These are phyloP conservation scores for Chondrilla cf. caribensis DNA, from an alignment of 37 sponge, comb jelly and placozoan genomes.

Conservation along the genomic window DNA sequence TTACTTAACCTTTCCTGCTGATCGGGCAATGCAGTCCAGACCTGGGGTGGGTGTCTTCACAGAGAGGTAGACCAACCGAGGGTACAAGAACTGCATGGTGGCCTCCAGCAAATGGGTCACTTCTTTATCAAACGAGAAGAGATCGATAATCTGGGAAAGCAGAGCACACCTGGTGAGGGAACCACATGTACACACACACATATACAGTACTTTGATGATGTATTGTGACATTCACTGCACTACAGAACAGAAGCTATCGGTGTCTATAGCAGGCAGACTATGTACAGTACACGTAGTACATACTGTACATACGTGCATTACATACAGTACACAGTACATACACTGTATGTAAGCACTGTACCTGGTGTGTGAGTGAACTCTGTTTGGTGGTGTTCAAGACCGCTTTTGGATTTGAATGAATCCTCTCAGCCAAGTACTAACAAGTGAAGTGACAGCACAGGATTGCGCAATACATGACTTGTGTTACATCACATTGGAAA, in stretches of 20 bases:
- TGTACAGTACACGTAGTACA: too few relatives aligned
- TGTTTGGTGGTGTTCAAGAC: background rate
- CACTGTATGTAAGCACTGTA: background rate
- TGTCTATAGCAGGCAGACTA: too few relatives aligned
- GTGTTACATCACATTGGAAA: background rate
- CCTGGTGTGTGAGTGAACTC: background rate
- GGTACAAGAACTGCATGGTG: background rate
- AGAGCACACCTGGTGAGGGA: background rate
- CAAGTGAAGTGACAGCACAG: background rate
- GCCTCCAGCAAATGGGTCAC: background rate
- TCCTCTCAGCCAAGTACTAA: slow-evolving; percentile 2
- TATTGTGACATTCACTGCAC: too few relatives aligned
- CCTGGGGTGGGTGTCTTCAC: background rate
- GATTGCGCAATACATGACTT: background rate
- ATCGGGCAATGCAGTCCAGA: background rate
- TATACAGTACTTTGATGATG: background rate
- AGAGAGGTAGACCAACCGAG: background rate
- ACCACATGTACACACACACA: background rate
- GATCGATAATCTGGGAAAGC: background rate
- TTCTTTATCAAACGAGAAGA: background rate
- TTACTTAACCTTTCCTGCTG: slow-evolving; percentile 45
- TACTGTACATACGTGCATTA: too few relatives aligned
- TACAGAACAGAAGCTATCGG: too few relatives aligned
- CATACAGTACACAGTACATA: too few relatives aligned
- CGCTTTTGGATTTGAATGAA: background rate